These are phyloP conservation scores for Melitaea cinxia DNA, from an alignment of 1,140 invertebrate species.

Conservation along the genomic window DNA sequence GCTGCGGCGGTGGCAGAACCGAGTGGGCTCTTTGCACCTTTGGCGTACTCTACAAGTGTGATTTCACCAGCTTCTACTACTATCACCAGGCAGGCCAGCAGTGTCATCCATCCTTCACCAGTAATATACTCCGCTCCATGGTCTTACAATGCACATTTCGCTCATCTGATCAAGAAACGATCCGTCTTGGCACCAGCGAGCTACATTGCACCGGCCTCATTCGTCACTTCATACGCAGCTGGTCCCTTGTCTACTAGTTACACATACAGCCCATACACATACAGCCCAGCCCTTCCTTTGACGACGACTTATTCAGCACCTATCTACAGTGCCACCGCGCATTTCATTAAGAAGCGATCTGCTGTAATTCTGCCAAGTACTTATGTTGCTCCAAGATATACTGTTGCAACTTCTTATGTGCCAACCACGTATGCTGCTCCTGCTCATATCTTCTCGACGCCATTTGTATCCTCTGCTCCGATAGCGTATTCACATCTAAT, in stretches of 20 bases:
- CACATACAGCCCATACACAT: too few relatives aligned
- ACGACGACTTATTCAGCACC: constrained; percentile 35
- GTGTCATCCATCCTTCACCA: constrained; percentile 69
- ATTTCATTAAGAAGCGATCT: background rate
- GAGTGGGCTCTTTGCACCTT: constrained; percentile 40
- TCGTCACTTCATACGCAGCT: constrained; percentile 36
- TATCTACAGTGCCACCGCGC: constrained; percentile 18
- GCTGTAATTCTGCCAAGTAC: background rate
- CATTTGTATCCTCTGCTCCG: constrained; percentile 38
- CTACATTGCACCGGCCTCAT: constrained; percentile 44
- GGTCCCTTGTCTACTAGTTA: constrained; percentile 39
- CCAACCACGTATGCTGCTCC: constrained; percentile 46
- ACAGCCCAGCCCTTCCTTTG: constrained; percentile 43
- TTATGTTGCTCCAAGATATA: background rate
- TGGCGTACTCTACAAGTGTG: constrained; percentile 64
- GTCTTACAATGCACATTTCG: constrained; percentile 36
- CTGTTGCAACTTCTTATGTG: constrained; percentile 40
- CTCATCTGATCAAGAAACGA: constrained; percentile 68
- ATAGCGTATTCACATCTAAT: constrained; percentile 58
- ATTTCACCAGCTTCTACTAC: constrained; percentile 58
- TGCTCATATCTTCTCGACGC: constrained; percentile 40
- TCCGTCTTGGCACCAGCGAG: constrained; percentile 42
- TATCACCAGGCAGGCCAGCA: constrained; percentile 66
- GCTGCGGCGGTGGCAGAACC: constrained; percentile 75
- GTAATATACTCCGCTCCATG: constrained; percentile 48